A percentile compares a stretch with the other conserved stretches of the same genome.
Evolutionary conservation across 35 echinoderm and acorn worm genomes (phyloP).

Genomic region (Amphiura filiformis): DNA sequence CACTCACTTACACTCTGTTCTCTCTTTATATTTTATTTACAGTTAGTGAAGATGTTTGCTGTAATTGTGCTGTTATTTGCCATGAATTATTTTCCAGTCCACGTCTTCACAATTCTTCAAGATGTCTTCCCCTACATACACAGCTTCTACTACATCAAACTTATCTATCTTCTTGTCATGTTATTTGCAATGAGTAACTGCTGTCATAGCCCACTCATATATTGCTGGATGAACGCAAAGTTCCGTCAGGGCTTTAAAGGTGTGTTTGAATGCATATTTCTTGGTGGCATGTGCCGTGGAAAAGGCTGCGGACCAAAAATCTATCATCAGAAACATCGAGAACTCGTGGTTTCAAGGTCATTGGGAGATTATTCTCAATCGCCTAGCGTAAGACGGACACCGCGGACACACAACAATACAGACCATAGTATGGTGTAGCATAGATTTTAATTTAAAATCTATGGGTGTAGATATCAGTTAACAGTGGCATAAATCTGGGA

Average conservation of each 20-base stretch:
- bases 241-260: not conserved
- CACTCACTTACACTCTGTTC: not conserved
- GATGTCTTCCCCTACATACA: constrained; percentile 40
- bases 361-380: not conserved
- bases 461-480: too few relatives aligned
- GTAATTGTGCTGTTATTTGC: constrained; percentile 78
- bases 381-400: not conserved
- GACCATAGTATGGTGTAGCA: not conserved
- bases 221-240: not conserved
- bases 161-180: not conserved
- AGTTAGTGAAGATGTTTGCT: constrained; percentile 91
- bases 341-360: not conserved
- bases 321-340: not conserved
- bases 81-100: constrained; percentile 79
- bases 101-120: constrained; percentile 67
- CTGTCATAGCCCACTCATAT: not conserved
- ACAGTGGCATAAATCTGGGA: too few relatives aligned
- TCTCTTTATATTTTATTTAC: constrained; percentile 22
- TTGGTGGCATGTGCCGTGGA: not conserved
- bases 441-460: too few relatives aligned
- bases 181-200: not conserved
- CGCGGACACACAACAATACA: not conserved
- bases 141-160: constrained; percentile 48
- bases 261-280: not conserved
- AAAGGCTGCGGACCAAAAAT: constrained; percentile 1